phyloP scores from a whole-genome alignment of 1,140 invertebrate species.

The Brevipalpus yothersi region DNA sequence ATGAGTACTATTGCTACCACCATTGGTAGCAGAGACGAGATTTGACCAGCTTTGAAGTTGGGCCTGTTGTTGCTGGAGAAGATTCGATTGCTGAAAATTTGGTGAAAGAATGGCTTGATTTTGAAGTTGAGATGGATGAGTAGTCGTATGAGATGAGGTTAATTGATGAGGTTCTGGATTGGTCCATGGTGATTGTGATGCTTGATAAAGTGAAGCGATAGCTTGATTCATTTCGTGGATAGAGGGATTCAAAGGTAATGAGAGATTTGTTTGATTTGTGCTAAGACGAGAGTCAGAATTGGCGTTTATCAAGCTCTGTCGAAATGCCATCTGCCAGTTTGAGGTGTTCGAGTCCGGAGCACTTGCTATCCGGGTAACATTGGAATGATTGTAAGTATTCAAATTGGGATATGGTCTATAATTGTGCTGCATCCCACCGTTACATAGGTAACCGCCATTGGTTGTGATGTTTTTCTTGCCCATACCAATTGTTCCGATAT shows the following conservation, averaged over 20 bases:
- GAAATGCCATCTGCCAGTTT: background rate
- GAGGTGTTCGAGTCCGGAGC: conserved; percentile 33
- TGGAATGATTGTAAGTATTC: background rate
- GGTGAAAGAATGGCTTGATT: too few species aligned
- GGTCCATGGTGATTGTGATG: background rate
- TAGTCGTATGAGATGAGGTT: too few species aligned
- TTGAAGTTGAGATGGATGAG: too few species aligned
- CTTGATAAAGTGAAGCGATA: background rate
- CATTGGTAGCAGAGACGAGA: too few species aligned
- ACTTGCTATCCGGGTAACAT: conserved; percentile 44
- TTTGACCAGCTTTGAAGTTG: too few species aligned
- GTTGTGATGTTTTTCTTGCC: too few species aligned
- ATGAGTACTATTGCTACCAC: too few species aligned
- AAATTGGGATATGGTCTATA: background rate
- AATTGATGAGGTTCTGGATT: too few species aligned
- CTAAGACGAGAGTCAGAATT: conserved; percentile 14
- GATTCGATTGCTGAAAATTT: too few species aligned
- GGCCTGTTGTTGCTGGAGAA: too few species aligned
- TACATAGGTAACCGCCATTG: background rate
- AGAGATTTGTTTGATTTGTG: conserved; percentile 32
- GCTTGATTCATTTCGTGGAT: background rate
- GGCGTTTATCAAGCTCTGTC: background rate
- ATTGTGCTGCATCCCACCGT: background rate
- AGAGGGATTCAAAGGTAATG: background rate
- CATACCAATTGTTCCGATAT: too few species aligned